These are phyloP conservation scores for Anthopleura xanthogrammica DNA, from an alignment of 92 coral and sea anemone genomes.

Conservation along the genomic window DNA sequence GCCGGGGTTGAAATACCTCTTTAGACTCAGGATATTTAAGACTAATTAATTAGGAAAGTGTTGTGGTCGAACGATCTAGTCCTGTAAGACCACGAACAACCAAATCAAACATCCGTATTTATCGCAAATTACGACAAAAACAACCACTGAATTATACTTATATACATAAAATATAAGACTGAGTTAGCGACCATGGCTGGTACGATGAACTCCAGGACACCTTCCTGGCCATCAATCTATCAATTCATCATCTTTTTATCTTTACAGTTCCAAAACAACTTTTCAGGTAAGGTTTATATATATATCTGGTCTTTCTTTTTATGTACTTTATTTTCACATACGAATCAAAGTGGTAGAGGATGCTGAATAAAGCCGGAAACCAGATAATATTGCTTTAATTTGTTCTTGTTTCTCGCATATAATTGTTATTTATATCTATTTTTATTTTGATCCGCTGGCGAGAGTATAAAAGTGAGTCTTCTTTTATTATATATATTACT, in stretches of 20 bases:
- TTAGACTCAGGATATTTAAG: neutral
- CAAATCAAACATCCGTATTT: too few relatives aligned
- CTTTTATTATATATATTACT: too few relatives aligned
- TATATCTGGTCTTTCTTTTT: neutral
- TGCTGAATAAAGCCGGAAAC: too few relatives aligned
- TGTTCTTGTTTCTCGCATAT: too few relatives aligned
- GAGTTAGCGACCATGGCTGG: neutral
- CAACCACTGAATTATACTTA: neutral
- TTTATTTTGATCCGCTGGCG: too few relatives aligned
- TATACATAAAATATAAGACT: neutral
- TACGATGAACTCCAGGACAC: neutral
- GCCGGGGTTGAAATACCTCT: neutral
- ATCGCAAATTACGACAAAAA: neutral
- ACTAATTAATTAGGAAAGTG: too few relatives aligned
- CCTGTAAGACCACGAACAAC: too few relatives aligned
- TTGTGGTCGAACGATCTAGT: too few relatives aligned
- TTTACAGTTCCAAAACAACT: neutral
- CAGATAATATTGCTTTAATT: too few relatives aligned
- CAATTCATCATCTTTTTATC: neutral
- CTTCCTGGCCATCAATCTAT: neutral
- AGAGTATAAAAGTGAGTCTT: too few relatives aligned
- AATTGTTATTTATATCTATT: too few relatives aligned
- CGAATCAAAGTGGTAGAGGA: too few relatives aligned
- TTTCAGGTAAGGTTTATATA: neutral
- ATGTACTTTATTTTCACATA: neutral